These are phyloP conservation scores for Cotesia glomerata DNA, from an alignment of 1,140 invertebrate species.

Conservation along the genomic window DNA sequence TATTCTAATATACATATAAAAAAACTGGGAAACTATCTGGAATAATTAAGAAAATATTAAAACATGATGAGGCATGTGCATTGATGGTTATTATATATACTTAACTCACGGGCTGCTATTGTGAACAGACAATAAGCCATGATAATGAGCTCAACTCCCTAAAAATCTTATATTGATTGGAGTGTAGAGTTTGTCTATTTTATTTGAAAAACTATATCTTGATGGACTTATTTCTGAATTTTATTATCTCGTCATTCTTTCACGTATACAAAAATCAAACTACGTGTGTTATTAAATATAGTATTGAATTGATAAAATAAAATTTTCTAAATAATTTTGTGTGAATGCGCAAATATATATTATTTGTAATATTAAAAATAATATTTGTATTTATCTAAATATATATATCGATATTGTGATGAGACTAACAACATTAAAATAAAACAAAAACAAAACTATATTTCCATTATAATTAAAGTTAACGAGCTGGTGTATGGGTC, in stretches of 20 bases:
- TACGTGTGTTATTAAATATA: not conserved
- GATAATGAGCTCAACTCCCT: conserved; percentile 44
- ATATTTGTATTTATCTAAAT: not conserved
- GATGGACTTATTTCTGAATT: not conserved
- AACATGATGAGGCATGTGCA: conserved; percentile 2
- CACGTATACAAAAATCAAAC: not conserved
- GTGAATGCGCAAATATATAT: too few relatives aligned
- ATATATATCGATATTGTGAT: conserved; percentile 12
- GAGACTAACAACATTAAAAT: not conserved
- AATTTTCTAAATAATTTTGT: too few relatives aligned
- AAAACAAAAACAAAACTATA: conserved; percentile 21
- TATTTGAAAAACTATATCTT: not conserved
- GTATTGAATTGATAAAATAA: not conserved
- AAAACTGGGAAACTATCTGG: not conserved
- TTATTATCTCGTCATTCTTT: conserved; percentile 18
- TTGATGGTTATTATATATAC: not conserved
- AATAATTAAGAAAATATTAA: conserved; percentile 4
- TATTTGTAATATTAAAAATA: not conserved
- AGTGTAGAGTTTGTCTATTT: conserved; percentile 17
- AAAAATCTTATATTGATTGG: conserved; percentile 30
- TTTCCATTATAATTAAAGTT: conserved; percentile 44
- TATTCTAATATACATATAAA: too few relatives aligned
- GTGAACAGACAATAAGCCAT: conserved; percentile 64
- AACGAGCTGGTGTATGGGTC: conserved; percentile 62
- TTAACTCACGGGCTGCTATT: conserved; percentile 57